Evolutionary conservation across 1,140 invertebrate genomes (phyloP).

Genomic region (Callitettix versicolor): DNA sequence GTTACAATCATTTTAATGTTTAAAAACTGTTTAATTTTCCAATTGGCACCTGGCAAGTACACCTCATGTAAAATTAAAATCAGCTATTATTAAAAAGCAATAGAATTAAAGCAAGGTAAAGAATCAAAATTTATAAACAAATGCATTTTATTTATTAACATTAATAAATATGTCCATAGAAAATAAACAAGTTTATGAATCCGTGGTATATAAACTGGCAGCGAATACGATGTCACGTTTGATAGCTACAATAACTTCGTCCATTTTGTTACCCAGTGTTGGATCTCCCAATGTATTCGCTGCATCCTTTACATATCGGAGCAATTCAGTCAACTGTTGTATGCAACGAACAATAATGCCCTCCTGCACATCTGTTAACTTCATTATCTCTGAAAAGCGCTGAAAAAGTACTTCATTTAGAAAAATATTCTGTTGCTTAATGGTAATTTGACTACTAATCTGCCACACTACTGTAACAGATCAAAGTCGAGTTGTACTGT

Average conservation of each 20-base stretch:
- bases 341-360: constrained; percentile 97
- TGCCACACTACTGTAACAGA: no score
- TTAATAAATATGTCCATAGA: no score
- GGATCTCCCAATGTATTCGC: constrained; percentile 88
- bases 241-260: constrained; percentile 83
- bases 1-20: no score
- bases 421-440: background rate
- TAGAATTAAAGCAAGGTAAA: no score
- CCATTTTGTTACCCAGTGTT: constrained; percentile 85
- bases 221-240: constrained; percentile 98
- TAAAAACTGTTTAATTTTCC: no score
- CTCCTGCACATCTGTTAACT: constrained; percentile 85
- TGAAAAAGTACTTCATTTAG: constrained; percentile 34
- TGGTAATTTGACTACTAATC: no score
- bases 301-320: constrained; percentile 85
- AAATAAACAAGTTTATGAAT: constrained; percentile 35
- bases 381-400: constrained; percentile 88
- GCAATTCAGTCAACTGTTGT: constrained; percentile 87
- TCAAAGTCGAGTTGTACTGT: no score
- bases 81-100: no score
- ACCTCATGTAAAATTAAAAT: no score
- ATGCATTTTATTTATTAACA: no score
- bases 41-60: no score
- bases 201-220: constrained; percentile 80
- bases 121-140: no score